These are phyloP conservation scores for Orchestia grillus DNA, from an alignment of 1,140 invertebrate species.

Conservation along the genomic window DNA sequence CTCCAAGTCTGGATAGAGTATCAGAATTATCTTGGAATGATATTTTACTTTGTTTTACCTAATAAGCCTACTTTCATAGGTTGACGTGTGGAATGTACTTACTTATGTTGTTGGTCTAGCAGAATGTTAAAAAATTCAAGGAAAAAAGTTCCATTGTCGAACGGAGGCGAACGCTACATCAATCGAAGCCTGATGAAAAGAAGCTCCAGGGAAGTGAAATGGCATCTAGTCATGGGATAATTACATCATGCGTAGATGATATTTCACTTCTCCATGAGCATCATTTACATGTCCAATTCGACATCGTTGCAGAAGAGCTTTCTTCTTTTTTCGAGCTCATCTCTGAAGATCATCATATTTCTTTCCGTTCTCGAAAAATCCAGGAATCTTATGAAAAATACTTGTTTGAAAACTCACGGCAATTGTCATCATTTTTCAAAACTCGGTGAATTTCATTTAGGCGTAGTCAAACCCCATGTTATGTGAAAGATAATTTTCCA, in stretches of 20 bases:
- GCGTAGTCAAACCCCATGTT: no score
- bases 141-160: background rate
- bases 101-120: no score
- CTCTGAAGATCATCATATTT: background rate
- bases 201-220: constrained; percentile 19
- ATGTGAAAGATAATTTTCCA: background rate
- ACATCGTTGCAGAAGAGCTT: background rate
- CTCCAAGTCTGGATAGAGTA: background rate
- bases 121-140: no score
- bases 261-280: background rate
- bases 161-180: background rate
- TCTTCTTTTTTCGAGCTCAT: background rate
- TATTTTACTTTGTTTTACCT: background rate
- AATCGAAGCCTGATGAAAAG: background rate
- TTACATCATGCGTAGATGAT: background rate
- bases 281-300: background rate
- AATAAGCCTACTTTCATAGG: background rate
- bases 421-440: no score
- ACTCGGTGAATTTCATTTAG: no score
- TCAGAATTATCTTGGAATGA: background rate
- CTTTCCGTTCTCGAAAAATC: background rate
- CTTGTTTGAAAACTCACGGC: no score
- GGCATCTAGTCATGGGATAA: constrained; percentile 21
- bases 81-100: background rate
- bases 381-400: background rate